A percentile compares a stretch with the other conserved stretches of the same genome.
Evolutionary conservation across 2,888 invertebrate species (phyloP).

Genomic region (Cephonodes hylas): DNA sequence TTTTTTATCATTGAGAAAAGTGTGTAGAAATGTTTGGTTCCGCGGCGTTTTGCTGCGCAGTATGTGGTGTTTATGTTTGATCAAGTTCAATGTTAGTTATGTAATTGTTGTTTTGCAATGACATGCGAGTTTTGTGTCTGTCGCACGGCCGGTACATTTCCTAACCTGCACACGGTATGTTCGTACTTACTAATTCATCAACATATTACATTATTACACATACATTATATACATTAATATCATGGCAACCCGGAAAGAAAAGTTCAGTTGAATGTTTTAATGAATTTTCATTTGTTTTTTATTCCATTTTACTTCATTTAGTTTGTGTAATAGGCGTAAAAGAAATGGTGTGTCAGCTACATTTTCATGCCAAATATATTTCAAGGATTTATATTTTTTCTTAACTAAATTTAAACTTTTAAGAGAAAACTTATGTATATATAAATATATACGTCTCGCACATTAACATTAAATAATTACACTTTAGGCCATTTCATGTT

Average conservation of each 20-base stretch:
- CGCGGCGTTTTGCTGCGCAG: slow-evolving; percentile 41
- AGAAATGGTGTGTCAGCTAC: too few species aligned
- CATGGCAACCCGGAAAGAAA: neutral
- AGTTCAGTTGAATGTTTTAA: too few species aligned
- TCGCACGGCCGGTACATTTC: neutral
- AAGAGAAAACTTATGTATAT: too few species aligned
- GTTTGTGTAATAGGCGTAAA: too few species aligned
- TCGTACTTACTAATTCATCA: neutral
- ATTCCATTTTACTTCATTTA: too few species aligned
- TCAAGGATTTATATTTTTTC: too few species aligned
- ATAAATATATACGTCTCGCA: too few species aligned
- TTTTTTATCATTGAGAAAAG: slow-evolving; percentile 25
- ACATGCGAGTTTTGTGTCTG: slow-evolving; percentile 7
- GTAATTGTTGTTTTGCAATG: slow-evolving; percentile 49
- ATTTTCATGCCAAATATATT: too few species aligned
- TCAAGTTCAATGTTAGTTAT: slow-evolving; percentile 65
- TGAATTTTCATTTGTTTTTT: too few species aligned
- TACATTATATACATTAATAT: neutral
- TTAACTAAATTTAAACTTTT: too few species aligned
- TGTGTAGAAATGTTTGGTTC: slow-evolving; percentile 21
- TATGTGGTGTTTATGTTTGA: slow-evolving; percentile 41
- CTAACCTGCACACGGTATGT: slow-evolving; percentile 5
- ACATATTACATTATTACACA: neutral
- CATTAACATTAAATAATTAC: too few species aligned
- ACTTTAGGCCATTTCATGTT: too few species aligned